Conservation (phyloP, 2,113 vertebrate species). For the Datnioides undecimradiatus region DNA sequence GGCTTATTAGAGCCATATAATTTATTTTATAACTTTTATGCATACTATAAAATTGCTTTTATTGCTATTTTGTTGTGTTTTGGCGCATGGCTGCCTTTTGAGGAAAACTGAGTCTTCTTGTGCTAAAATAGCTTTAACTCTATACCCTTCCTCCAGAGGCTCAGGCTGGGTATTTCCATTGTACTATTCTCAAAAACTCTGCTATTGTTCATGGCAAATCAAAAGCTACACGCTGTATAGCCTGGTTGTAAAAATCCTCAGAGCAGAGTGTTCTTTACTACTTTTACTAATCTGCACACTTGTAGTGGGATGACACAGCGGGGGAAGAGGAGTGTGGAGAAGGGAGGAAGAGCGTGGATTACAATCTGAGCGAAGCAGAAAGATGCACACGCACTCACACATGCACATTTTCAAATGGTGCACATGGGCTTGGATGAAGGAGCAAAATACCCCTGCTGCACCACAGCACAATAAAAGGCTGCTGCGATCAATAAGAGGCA, state of each 20-base stretch:
- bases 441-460: conserved; percentile 5
- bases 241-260: conserved; percentile 50
- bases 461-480: conserved; percentile 22
- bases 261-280: conserved; percentile 42
- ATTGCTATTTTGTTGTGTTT: conserved; percentile 67
- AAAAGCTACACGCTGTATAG: conserved; percentile 50
- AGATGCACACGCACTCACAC: neutral
- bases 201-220: conserved; percentile 48
- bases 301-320: conserved; percentile 33
- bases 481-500: conserved; percentile 41
- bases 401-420: neutral
- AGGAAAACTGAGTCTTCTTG: conserved; percentile 34
- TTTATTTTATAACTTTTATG: conserved; percentile 62
- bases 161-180: conserved; percentile 40
- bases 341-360: conserved; percentile 50
- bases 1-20: conserved; percentile 66
- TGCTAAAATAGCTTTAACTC: conserved; percentile 47
- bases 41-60: conserved; percentile 65
- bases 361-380: conserved; percentile 28
- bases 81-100: conserved; percentile 44
- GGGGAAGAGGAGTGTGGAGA: conserved; percentile 26
- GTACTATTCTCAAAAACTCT: conserved; percentile 40
- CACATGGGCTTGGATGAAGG: neutral
- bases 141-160: conserved; percentile 37
- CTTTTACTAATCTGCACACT: conserved; percentile 60